Conservation (phyloP, 2,113 vertebrate species). For the Mellivora capensis region DNA sequence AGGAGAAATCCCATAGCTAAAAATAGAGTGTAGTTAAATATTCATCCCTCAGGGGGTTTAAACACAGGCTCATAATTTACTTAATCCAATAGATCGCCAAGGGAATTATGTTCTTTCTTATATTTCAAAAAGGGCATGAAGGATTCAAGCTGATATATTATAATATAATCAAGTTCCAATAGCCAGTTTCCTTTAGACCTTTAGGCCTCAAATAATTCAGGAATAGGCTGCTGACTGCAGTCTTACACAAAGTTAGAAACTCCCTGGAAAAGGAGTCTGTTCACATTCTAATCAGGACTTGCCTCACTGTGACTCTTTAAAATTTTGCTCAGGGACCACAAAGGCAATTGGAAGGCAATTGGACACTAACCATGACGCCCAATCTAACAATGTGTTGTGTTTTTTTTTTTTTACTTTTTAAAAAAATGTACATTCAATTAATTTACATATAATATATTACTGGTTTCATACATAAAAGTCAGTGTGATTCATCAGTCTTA, state of each 20-base stretch:
- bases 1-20: not conserved
- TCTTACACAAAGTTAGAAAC: not conserved
- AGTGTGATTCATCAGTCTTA: not conserved
- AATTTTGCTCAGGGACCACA: not conserved
- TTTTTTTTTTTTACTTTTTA: not conserved
- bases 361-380: not conserved
- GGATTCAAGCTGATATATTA: not conserved
- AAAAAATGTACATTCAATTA: not conserved
- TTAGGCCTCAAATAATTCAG: not conserved
- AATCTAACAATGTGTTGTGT: not conserved
- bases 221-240: not conserved
- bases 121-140: not conserved
- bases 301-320: not conserved
- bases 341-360: not conserved
- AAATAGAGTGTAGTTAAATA: not conserved
- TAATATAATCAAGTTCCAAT: not conserved
- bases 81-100: not conserved
- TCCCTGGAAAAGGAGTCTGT: not conserved
- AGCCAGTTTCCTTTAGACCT: not conserved
- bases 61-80: not conserved
- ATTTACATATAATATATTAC: not conserved
- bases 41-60: not conserved
- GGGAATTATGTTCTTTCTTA: not conserved
- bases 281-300: not conserved
- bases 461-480: not conserved